Evolutionary conservation across 2,113 vertebrate species (phyloP), one percentile per base, ranked within the genome.

Genomic region (Cyphomyrus plagiostoma): DNA sequence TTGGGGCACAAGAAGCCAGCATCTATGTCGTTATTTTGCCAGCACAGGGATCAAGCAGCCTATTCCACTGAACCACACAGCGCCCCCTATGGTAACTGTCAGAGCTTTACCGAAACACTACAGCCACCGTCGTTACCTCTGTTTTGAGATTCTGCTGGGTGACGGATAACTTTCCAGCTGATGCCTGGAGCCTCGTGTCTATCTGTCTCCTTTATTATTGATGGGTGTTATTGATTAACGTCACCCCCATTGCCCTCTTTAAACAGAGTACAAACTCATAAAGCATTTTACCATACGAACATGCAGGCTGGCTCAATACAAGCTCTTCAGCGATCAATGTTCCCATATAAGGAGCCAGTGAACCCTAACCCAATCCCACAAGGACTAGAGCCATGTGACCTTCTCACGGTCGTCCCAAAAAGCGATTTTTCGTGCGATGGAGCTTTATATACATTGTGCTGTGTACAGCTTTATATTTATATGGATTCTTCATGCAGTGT

Each of bases 191-290:
- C 26, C 26, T 13, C 4, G 35, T 42, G 70, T 82, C 70, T 77
- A 77, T 30, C 86, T 46, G 2, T 58, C 86, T 66, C 56, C 23
- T 4, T 45, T 39, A 42, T 66, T 88, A 66, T 88, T 45, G 86
- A 88, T 46, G 21, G 9, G 15, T 50, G 39, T 88, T 88, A 88
- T 88, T 88, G 86, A 88, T n/a, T 56, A 66, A 26, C 11, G 42
- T 88, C 58, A 88, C 53, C 87, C 87, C 35, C 87, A 66, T 74
- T 74, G 88, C 26, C n/a, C 88, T 88, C 56, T 88, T 70, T 88
- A 74, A 70, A 88, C 62, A 74, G 35, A 42, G 53, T 62, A 53
- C 42, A 88, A 88, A 62, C 42, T 45, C 87, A 88, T 88, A 58
- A 88, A 88, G 62, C 88, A 74, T 74, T 58, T 74, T 88, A 88